phyloP scores from a whole-genome alignment of 1,140 invertebrate genomes.

The Meloidogyne exigua region DNA sequence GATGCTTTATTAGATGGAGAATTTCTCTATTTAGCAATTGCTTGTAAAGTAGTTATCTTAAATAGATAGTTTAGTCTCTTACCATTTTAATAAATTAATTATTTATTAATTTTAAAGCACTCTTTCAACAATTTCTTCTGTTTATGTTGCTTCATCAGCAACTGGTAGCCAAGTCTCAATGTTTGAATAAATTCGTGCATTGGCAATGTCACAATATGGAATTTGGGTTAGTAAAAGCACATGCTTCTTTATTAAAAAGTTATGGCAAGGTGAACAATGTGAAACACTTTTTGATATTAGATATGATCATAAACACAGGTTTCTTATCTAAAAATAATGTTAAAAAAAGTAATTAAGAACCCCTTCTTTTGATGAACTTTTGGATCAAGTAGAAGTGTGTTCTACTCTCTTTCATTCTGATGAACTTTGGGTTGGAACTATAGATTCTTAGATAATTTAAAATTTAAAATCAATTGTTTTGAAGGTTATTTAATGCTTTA shows the following conservation, averaged over 20 bases:
- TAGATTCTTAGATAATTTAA: slow-evolving; percentile 59
- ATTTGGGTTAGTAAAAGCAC: slow-evolving; percentile 67
- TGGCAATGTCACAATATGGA: slow-evolving; percentile 62
- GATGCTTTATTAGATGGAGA: slow-evolving; percentile 64
- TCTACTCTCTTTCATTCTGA: slow-evolving; percentile 65
- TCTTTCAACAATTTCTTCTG: slow-evolving; percentile 66
- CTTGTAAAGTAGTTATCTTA: slow-evolving; percentile 67
- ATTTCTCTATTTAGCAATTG: slow-evolving; percentile 67
- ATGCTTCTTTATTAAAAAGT: slow-evolving; percentile 67
- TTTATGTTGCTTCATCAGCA: slow-evolving; percentile 65
- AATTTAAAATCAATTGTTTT: not conserved
- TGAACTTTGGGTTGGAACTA: slow-evolving; percentile 68
- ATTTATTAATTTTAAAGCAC: slow-evolving; percentile 63
- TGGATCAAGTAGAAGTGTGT: slow-evolving; percentile 65
- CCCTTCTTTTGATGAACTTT: slow-evolving; percentile 56
- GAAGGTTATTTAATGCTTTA: slow-evolving; percentile 67
- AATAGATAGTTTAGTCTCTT: slow-evolving; percentile 64
- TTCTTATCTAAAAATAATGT: slow-evolving; percentile 5
- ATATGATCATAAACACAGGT: slow-evolving; percentile 66
- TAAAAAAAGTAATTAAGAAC: slow-evolving; percentile 30
- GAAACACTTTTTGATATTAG: slow-evolving; percentile 67
- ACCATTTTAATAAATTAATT: slow-evolving; percentile 7
- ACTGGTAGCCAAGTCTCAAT: slow-evolving; percentile 56
- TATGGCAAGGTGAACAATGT: slow-evolving; percentile 68
- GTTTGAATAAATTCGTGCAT: slow-evolving; percentile 57